Base-by-base conservation (phyloP, 2,797 vertebrate species). In the Syngnathus acus region DNA sequence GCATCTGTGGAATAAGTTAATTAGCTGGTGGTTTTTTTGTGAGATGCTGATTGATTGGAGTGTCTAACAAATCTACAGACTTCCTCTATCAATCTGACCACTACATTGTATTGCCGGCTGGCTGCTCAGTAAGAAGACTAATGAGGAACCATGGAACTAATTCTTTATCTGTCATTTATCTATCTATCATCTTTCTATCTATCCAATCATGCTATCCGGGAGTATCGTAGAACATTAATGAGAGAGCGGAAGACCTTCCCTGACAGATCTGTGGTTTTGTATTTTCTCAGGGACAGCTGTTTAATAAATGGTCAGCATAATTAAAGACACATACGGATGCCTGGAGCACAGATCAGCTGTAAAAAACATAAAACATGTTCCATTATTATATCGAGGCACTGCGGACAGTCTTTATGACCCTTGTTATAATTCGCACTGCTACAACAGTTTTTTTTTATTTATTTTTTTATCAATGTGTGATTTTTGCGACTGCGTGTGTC, bases 1-100 rank as follows among this genome's bases (percentile, higher is more conserved):
- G 80, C 84, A 88, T 87, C 87, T 88, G 83, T 79, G 81, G 82
- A 86, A 84, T 90, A 89, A 90, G 89, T 91, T 91, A 90, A 92
- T 92, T 91, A 90, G 75, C 82, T 63, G 75, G 82, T 85, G 86
- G 86, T 89, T 43, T 32, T 32, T 90, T 90, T 88, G 88, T 84
- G 85, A 91, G 89, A 91, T 85, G 82, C 79, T 91, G 89, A 91
- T 89, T 91, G 88, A 91, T 91, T 82, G 83, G 84, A 81, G 78
- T 84, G 86, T 83, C 87, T 85, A 87, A 87, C 86, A 88, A 89
- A 89, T 83, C 84, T 81, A 82, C 81, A 76, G 84, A 84, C 80
- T 86, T 90, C 82, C 83, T 87, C 84, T 89, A 90, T 90, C 89
- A 90, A 90, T 90, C 89, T 83, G 74, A 73, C 79, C 78, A 75